Evolutionary conservation across 1,140 invertebrate genomes (phyloP), one percentile per base, ranked within the genome.

Genomic region (Thaumatotibia leucotreta): DNA sequence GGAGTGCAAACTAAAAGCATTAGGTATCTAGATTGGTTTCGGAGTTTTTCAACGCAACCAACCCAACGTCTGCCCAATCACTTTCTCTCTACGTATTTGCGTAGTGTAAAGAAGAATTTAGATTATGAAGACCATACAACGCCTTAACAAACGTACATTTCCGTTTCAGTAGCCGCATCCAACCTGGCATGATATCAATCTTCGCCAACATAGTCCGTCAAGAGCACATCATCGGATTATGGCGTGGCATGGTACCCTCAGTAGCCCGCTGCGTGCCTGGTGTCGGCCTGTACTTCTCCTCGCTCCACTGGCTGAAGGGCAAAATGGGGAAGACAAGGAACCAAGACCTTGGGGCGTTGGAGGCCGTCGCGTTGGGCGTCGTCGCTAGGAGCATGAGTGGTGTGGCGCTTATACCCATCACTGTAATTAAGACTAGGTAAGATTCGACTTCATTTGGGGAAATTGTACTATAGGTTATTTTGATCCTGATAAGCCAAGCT

Each of bases 341-440:
- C 39, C 63, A 72, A 8, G 83, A 90, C n/a, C 45, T 92, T 35
- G 79, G 81, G 0, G 92, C 96, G 0, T 61, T 96, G 20, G 94
- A 97, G 88, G 95, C 96, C 0, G 84, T 98, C 27, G 75, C 92
- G 17, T 91, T 98, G 64, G 97, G 97, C 20, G 93, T 95, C 31
- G 91, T 94, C 45, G 96, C 97, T 24, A 93, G 97, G 65, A 94
- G 95, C 23, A 93, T 97, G 89, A 96, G 96, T 76, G 97, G 95
- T 8, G 92, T 95, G 24, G 90, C 95, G n/a, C 88, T 98, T 33
- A 96, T 98, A 77, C 98, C 98, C 2, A 95, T 98, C 63, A 98
- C 97, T 54, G 97, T 98, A 31, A 94, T 99, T 10, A 99, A 99
- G 92, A 98, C 97, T 29, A 97, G 94, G 97, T 98, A 91, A 92